Evolutionary conservation across 2,888 invertebrate genomes (phyloP), one percentile per base, ranked within the genome.

Genomic region (Harpalus rufipes): DNA sequence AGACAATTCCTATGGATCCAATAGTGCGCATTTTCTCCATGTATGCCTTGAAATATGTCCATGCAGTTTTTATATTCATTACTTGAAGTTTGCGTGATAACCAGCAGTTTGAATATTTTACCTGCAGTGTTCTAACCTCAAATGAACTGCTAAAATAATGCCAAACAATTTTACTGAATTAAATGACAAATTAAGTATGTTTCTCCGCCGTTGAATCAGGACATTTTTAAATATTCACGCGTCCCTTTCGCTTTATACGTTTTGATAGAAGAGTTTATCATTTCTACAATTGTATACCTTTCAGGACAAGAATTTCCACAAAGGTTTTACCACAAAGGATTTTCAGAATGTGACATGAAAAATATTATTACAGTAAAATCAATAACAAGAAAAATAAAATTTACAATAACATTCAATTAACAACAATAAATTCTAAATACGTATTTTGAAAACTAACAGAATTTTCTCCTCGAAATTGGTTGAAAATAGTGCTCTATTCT

Each of bases 61-160:
- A 39, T 68, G 32, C 14, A 68, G 39, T 39, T 39, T 68, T 68
- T 68, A n/a, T n/a, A 32, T 68, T 68, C 68, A 68, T 68, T 68
- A 68, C 68, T 68, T n/a, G 39, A 68, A 32, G 39, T 25, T 68
- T 14, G 68, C 68, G 68, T 68, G 68, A 41, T 39, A 39, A 32
- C 7, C 14, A n/a, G 68, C 68, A 68, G 68, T 68, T 39, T 68
- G 68, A 68, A 68, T 68, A 68, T 68, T 68, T 68, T 68, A 68
- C 68, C 68, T 39, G 68, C 68, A 39, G 39, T 68, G 68, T 68
- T 39, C 68, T 39, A 68, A 39, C 68, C 39, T 39, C 14, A 68
- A 68, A 68, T 68, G 32, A 68, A 68, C 68, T 68, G 68, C 68
- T 68, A 68, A 68, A 68, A 68, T 68, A 68, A 68, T 68, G 25